Evolutionary conservation across 1,140 invertebrate species (phyloP), one percentile per base, ranked within the genome.

Genomic region (Drosophila seguyi): DNA sequence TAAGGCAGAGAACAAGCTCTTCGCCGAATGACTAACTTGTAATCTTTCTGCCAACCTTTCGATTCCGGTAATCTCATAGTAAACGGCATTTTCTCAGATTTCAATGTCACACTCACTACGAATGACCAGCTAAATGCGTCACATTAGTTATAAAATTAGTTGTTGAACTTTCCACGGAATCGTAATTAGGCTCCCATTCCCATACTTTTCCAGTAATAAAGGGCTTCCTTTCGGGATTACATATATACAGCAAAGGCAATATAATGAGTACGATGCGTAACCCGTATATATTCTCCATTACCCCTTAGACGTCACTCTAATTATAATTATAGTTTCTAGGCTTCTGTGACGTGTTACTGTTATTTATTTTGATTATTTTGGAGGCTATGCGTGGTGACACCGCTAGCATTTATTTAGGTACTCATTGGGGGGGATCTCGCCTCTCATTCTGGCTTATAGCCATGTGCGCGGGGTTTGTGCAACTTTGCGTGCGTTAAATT

Each of bases 401-500:
- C 58, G 22, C 44, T 56, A 52, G 61, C 68, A 48, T 69, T 66
- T 66, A 69, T 69, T 69, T 69, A 34, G 22, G 20, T 50, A 50
- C 65, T 41, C 59, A 60, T 34, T 11, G 38, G 38, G 20, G 31
- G n/a, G n/a, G n/a, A 53, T 53, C 61, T 14, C 45, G 27, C 55
- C 73, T 18, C 55, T 41, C 42, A 11, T 65, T 50, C 47, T 47
- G 20, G 39, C 74, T 42, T 63, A n/a, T 38, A 44, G 6, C 42
- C 58, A 7, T 59, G 42, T 25, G 36, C 36, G 25, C 13, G 18
- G 25, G 6, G 14, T 75, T 80, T 88, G 72, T 83, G 84, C 77
- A 87, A 88, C 50, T 75, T 88, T 84, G 73, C 84, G 84, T 87
- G 84, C 76, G 63, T 63, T 56, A 67, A 88, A 77, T 88, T 57